phyloP scores from a whole-genome alignment of 2,797 vertebrate genomes.

The Aythya fuligula region DNA sequence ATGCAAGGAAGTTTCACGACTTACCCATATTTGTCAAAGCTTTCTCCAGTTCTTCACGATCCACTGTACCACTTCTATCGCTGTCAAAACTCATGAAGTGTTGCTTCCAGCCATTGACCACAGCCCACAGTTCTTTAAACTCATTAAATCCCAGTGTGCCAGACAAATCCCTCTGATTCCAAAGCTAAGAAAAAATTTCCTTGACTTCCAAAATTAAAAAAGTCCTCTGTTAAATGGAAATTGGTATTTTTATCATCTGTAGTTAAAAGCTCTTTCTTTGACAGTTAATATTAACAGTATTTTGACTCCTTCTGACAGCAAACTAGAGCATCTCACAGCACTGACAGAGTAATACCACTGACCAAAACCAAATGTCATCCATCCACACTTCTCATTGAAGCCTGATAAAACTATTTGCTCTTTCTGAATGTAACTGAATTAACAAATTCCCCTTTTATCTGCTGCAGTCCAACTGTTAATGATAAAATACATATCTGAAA shows the following conservation, averaged over 20 bases:
- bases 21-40: conserved; percentile 81
- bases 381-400: background rate
- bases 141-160: conserved; percentile 83
- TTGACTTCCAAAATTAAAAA: background rate
- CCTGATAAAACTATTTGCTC: background rate
- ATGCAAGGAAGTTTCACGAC: background rate
- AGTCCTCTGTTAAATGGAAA: background rate
- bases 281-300: background rate
- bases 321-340: background rate
- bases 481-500: background rate
- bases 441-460: background rate
- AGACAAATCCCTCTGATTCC: conserved; percentile 80
- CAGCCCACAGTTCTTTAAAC: conserved; percentile 84
- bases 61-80: conserved; percentile 79
- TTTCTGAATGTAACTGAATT: background rate
- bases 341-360: background rate
- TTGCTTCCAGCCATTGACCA: conserved; percentile 82
- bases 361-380: background rate
- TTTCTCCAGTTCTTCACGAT: conserved; percentile 80
- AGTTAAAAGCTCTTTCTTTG: background rate
- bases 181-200: conserved; percentile 65
- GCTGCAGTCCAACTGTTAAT: background rate
- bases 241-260: background rate
- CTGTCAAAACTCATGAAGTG: conserved; percentile 80
- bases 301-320: background rate